These are phyloP conservation scores for Conger conger DNA, from an alignment of 2,113 vertebrate species.

Conservation along the genomic window DNA sequence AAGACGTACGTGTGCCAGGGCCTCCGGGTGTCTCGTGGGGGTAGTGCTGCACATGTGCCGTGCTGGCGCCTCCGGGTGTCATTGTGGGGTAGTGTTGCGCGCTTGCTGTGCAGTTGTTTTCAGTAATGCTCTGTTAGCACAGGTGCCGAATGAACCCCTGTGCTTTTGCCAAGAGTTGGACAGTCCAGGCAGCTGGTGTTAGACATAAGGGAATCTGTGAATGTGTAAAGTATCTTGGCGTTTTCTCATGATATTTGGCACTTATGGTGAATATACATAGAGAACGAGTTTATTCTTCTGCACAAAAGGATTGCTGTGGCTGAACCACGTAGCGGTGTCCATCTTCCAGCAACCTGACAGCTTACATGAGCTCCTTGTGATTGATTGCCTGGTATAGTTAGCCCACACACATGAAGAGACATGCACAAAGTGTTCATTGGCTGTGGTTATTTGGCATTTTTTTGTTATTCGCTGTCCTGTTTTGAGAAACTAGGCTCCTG, in stretches of 20 bases:
- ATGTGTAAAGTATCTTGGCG: too few species aligned
- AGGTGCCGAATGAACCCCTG: not conserved
- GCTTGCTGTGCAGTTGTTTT: not conserved
- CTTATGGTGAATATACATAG: not conserved
- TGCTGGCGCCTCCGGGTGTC: not conserved
- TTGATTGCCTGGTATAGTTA: not conserved
- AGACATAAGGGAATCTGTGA: too few species aligned
- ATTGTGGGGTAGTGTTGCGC: not conserved
- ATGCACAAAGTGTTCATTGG: not conserved
- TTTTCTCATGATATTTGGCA: not conserved
- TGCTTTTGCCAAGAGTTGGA: not conserved
- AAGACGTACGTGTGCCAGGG: conserved; percentile 75
- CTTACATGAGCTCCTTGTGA: not conserved
- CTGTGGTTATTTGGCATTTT: not conserved
- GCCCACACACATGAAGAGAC: not conserved
- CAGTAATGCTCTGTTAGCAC: not conserved
- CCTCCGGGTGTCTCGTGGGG: too few species aligned
- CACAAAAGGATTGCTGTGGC: not conserved
- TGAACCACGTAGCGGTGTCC: not conserved
- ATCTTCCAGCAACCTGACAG: not conserved
- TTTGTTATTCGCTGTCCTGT: not conserved
- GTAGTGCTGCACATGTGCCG: too few species aligned
- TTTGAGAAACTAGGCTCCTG: not conserved
- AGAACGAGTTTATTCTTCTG: not conserved
- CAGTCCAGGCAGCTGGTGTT: too few species aligned